Base-by-base conservation (phyloP, 2,888 invertebrate genomes). In the Seira ritae region DNA sequence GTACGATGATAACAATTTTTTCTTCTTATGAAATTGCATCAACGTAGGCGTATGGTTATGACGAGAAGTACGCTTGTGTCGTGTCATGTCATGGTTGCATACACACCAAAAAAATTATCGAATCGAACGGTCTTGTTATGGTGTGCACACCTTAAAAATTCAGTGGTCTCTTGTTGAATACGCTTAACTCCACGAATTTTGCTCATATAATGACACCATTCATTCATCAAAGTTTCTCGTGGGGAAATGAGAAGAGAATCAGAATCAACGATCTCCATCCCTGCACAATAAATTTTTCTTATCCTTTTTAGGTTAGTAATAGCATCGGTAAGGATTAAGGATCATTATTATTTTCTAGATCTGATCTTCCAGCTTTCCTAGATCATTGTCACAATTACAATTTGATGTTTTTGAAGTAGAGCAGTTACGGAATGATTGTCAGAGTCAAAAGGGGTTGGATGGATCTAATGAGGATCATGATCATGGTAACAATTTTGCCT, bases 221-320 rank as follows among this genome's bases (percentile, higher is more conserved):
- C 80, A 73, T 80, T 80, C 80, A 80, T 80, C 80, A 80, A 72
- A 62, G 24, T 19, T 12, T 22, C 22, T 31, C 31, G 31, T 31
- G 31, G 31, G 8, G 66, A n/a, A 55, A 55, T 19, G 22, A 66
- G 19, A 46, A 70, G 60, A 79, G 46, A 73, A 79, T 79, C 72
- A 66, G 71, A 66, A 66, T 79, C 70, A 67, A 72, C 79, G 67
- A 79, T 79, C 67, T 79, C 23, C 50, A 31, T 31, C 31, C 8
- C 8, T 31, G 31, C 31, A 73, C 79, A 22, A 65, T 79, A 79
- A 79, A 73, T 72, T 60, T 46, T 73, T 60, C 42, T 79, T 66
- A 72, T 24, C 79, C 79, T 67, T 73, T 79, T 73, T 79, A 79
- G 22, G 79, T 55, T 65, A 20, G 12, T 42, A 50, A 68, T 75